These are phyloP conservation scores for Scrobipalpa costella DNA, from an alignment of 2,888 invertebrate species.

Conservation along the genomic window DNA sequence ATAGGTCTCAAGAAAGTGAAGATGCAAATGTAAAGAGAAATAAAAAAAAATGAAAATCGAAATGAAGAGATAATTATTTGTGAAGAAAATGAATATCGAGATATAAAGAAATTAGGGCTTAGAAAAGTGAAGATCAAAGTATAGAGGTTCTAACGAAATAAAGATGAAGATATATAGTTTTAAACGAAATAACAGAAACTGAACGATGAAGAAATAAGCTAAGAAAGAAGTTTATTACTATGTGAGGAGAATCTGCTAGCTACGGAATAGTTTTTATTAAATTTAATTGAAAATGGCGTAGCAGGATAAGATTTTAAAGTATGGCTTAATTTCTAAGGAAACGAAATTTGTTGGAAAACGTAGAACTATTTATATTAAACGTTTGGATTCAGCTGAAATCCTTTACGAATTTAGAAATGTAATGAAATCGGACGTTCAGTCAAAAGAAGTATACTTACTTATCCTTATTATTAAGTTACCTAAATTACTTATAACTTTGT, in stretches of 20 bases:
- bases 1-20: no score
- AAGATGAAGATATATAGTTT: no score
- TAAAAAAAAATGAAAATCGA: not conserved
- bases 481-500: constrained; percentile 15
- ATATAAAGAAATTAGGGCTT: no score
- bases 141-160: no score
- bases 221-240: not conserved
- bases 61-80: not conserved
- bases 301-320: constrained; percentile 22
- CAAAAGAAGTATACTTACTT: not conserved
- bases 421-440: not conserved
- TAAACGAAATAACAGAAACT: not conserved
- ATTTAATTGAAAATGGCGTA: constrained; percentile 24
- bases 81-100: no score
- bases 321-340: not conserved
- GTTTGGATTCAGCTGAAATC: not conserved
- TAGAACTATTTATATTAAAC: not conserved
- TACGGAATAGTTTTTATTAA: constrained; percentile 24
- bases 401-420: not conserved
- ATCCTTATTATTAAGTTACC: not conserved
- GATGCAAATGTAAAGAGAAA: no score
- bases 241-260: constrained; percentile 23
- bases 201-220: not conserved
- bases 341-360: not conserved
- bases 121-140: no score